Percentiles rank a stretch among this genome's conserved stretches.
phyloP scores from a whole-genome alignment of 2,797 vertebrate species.

The Paguma larvata region DNA sequence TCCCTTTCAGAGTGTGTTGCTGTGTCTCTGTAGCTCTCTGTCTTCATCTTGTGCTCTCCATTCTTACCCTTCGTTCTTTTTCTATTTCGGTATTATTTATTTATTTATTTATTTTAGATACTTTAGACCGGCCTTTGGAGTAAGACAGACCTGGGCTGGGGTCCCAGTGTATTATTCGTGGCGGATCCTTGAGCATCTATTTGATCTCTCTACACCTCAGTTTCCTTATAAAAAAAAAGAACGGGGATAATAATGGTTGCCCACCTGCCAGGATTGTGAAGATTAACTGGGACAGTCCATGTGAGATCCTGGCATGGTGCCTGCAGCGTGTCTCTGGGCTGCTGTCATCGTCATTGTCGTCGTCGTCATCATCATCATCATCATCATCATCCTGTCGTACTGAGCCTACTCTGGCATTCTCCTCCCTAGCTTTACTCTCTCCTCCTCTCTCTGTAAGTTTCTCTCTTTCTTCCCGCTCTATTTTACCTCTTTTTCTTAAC shows the following conservation, averaged over 20 bases:
- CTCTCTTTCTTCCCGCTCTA: not conserved
- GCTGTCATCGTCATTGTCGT: not conserved
- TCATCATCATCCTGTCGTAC: not conserved
- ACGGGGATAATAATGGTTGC: too few species aligned
- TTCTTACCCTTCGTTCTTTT: not conserved
- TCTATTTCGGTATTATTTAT: not conserved
- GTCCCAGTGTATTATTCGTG: not conserved
- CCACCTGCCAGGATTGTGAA: not conserved
- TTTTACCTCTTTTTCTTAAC: conserved; percentile 37
- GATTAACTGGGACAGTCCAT: not conserved
- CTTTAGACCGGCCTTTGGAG: not conserved
- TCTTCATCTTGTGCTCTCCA: not conserved
- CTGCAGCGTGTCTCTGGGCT: not conserved
- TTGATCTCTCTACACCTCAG: not conserved
- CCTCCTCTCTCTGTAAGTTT: not conserved
- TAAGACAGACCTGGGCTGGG: not conserved
- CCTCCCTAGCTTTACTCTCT: not conserved
- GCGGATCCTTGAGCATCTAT: not conserved
- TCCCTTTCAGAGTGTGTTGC: not conserved
- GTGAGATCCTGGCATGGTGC: not conserved
- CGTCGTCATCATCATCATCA: not conserved
- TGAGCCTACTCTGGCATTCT: not conserved
- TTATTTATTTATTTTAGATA: not conserved
- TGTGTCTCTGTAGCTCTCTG: not conserved
- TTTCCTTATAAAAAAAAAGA: conserved; percentile 6